Evolutionary conservation across 2,797 vertebrate species (phyloP).

Genomic region (Siniperca undulata): DNA sequence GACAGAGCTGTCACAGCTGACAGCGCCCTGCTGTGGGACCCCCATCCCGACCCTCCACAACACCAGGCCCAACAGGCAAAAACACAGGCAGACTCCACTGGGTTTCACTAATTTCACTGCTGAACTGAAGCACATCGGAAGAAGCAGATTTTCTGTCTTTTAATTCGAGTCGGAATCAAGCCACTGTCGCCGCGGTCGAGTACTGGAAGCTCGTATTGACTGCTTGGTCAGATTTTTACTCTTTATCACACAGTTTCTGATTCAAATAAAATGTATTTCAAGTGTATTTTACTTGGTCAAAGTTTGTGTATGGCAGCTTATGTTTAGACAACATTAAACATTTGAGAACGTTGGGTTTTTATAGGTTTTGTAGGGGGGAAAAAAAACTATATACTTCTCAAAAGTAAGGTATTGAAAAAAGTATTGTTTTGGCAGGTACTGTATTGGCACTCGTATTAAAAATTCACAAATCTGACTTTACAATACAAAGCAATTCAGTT

Average conservation of each 20-base stretch:
- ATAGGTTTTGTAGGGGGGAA: background rate
- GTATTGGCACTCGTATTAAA: background rate
- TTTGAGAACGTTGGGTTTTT: background rate
- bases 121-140: background rate
- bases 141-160: background rate
- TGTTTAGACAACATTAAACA: background rate
- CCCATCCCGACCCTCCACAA: background rate
- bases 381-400: background rate
- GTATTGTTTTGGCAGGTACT: background rate
- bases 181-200: background rate
- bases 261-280: background rate
- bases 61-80: background rate
- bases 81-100: background rate
- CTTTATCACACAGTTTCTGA: background rate
- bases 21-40: background rate
- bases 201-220: background rate
- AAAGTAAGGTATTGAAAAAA: background rate
- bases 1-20: conserved; percentile 65
- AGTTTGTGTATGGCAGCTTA: background rate
- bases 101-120: background rate
- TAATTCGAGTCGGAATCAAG: background rate
- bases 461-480: background rate
- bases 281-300: background rate
- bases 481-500: background rate
- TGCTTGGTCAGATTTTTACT: background rate